Evolutionary conservation across 2,888 invertebrate genomes (phyloP).

Genomic region (Salpingus planirostris): DNA sequence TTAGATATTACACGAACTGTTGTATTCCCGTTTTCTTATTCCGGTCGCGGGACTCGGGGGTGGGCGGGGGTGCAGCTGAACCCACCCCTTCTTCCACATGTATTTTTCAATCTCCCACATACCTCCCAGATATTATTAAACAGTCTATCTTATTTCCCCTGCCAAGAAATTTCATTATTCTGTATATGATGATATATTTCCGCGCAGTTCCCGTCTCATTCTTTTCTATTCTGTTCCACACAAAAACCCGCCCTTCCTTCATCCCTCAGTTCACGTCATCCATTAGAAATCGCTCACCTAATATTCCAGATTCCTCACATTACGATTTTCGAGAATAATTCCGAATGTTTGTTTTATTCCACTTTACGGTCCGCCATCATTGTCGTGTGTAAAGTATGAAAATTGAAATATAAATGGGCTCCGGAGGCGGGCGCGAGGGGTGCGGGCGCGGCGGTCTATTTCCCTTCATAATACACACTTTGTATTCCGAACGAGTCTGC

Average conservation of each 20-base stretch:
- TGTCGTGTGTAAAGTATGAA: conserved; percentile 34
- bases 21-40: too few species aligned
- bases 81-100: too few species aligned
- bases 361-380: conserved; percentile 20
- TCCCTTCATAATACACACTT: conserved; percentile 38
- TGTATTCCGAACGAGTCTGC: conserved; percentile 37
- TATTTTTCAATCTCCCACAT: conserved; percentile 39
- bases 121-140: conserved; percentile 38
- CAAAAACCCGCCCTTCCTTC: too few species aligned
- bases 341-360: conserved; percentile 25
- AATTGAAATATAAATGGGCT: conserved; percentile 38
- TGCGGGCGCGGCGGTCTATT: conserved; percentile 32
- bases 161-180: conserved; percentile 40
- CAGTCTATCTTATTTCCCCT: conserved; percentile 38
- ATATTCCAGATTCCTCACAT: too few species aligned
- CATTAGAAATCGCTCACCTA: too few species aligned
- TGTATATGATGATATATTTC: conserved; percentile 40
- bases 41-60: too few species aligned
- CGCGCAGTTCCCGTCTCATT: conserved; percentile 20
- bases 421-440: conserved; percentile 22
- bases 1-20: too few species aligned
- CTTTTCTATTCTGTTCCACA: too few species aligned
- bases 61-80: too few species aligned
- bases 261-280: too few species aligned
- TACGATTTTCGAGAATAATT: conserved; percentile 7